Evolutionary conservation across 1,140 invertebrate genomes (phyloP).

Genomic region (Colletes gigas): DNA sequence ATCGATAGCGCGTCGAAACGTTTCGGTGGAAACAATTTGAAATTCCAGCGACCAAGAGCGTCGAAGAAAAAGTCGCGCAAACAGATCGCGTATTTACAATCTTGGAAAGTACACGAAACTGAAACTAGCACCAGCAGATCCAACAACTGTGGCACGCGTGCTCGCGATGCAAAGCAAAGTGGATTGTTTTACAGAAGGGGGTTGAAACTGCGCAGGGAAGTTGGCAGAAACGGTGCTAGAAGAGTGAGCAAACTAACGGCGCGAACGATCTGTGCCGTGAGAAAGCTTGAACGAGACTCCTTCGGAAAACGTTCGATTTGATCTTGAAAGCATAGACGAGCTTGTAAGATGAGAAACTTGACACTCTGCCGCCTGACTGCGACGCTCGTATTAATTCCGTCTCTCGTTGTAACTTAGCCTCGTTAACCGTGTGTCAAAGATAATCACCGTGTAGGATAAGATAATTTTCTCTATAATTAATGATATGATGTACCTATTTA

Average conservation of each 20-base stretch:
- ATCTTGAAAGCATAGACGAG: not conserved
- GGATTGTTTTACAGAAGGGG: conserved; percentile 22
- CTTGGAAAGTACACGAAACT: not conserved
- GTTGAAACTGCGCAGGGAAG: not conserved
- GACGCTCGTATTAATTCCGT: conserved; percentile 16
- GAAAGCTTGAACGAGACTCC: not conserved
- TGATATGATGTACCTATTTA: conserved; percentile 29
- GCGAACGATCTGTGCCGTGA: not conserved
- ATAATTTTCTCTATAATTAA: conserved; percentile 44
- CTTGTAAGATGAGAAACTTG: conserved; percentile 19
- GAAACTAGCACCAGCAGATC: not conserved
- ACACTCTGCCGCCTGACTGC: not conserved
- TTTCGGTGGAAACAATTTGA: conserved; percentile 20
- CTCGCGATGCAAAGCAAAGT: conserved; percentile 8
- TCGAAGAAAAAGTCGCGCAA: conserved; percentile 5
- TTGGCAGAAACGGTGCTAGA: not conserved
- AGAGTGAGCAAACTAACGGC: not conserved
- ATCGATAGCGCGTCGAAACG: conserved; percentile 20
- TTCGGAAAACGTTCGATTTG: not conserved
- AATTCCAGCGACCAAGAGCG: not conserved
- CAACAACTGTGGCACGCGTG: not conserved
- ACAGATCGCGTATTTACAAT: conserved; percentile 29
- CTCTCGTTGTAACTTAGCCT: conserved; percentile 23
- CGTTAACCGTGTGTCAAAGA: conserved; percentile 12
- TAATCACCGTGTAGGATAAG: conserved; percentile 39